Base-by-base conservation (phyloP, 2,113 vertebrate species). In the Onychorhynchus coronatus region DNA sequence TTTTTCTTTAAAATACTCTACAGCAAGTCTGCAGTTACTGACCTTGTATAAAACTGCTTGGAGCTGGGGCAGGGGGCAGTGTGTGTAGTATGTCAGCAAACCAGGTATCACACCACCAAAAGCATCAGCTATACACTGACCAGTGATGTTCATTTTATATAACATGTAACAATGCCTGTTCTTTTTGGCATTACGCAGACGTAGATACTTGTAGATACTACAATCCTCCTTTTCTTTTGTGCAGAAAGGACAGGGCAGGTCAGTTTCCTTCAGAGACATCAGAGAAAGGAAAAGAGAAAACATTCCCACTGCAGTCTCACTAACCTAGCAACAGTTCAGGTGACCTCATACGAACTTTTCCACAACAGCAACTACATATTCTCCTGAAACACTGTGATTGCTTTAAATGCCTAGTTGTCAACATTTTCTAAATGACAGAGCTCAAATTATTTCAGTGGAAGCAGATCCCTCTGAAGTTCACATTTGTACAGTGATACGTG, bases 281-380 rank as follows among this genome's bases (percentile, higher is more conserved):
- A 58, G 28, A 74, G 16, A 83, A 90, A 70, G 31, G 18, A 94
- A 79, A 79, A 68, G 22, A 9, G 23, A 83, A 90, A 93, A 76
- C 41, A 88, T 62, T 93, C 59, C 63, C 63, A 63, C n/a, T 59
- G 70, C n/a, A 77, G 61, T 35, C 25, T 79, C 25, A 27, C 83
- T 41, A 92, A 70, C 46, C 31, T 50, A 93, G 86, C 88, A 93
- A 94, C 79, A 63, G 30, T 80, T 74, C 82, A 93, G 82, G 79
- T 74, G 72, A 97, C 95, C 85, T 93, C 76, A 59, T 22, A 59
- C 0, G 63, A 95, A 93, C 94, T 85, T 77, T 47, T 58, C 79
- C 79, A 68, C 84, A 95, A 85, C 7, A 95, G 33, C 2, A 6
- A 80, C 70, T 59, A 42, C 21, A 50, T 11, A 55, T 37, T 94